These are phyloP conservation scores for Trididemnum miniatum DNA, from an alignment of 23 tunicate species.

Conservation along the genomic window DNA sequence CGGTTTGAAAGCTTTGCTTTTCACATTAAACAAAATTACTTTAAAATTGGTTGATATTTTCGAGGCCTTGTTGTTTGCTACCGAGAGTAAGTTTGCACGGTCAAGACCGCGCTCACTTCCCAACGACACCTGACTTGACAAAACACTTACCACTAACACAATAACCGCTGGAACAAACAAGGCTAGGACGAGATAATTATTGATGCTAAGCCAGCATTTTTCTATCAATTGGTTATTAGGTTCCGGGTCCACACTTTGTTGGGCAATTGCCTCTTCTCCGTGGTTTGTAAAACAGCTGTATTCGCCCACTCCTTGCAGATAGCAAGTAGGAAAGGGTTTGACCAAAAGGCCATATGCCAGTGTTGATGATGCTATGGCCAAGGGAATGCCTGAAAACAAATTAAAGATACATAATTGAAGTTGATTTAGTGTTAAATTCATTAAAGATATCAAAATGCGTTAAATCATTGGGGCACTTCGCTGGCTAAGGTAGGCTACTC, in stretches of 20 bases:
- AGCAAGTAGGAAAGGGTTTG: slow-evolving; percentile 81
- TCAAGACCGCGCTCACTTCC: too few relatives aligned
- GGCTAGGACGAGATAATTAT: slow-evolving; percentile 54
- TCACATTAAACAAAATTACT: too few relatives aligned
- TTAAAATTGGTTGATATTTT: too few relatives aligned
- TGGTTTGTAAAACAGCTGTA: slow-evolving; percentile 28
- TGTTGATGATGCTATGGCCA: slow-evolving; percentile 34
- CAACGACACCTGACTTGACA: too few relatives aligned
- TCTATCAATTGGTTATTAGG: slow-evolving; percentile 64
- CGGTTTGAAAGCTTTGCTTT: too few relatives aligned
- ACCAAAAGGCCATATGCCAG: slow-evolving; percentile 48
- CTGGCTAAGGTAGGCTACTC: too few relatives aligned
- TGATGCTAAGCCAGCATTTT: slow-evolving; percentile 74
- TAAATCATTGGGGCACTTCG: too few relatives aligned
- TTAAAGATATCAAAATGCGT: too few relatives aligned
- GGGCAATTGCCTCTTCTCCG: background rate
- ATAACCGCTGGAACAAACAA: slow-evolving; percentile 43
- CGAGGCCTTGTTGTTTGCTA: too few relatives aligned
- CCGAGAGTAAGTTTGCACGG: too few relatives aligned
- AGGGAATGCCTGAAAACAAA: slow-evolving; percentile 32
- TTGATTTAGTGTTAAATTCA: too few relatives aligned
- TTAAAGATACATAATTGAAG: too few relatives aligned
- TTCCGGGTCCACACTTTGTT: slow-evolving; percentile 40
- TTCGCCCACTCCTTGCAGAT: slow-evolving; percentile 80
- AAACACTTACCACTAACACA: slow-evolving; percentile 48